Evolutionary conservation across 1,140 invertebrate species (phyloP).

Genomic region (Dryas iulia): DNA sequence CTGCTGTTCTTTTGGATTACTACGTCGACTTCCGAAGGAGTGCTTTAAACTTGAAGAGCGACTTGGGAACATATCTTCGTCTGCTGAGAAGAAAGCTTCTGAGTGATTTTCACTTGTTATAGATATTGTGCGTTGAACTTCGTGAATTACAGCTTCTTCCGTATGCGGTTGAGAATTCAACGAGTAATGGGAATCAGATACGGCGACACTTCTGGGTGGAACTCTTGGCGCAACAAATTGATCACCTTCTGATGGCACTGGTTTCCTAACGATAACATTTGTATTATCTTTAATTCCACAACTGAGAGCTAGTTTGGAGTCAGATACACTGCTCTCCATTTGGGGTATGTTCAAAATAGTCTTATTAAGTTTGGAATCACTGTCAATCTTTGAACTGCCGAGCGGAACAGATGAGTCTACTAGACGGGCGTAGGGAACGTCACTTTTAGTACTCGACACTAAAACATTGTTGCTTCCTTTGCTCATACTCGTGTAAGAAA

Average conservation of each 20-base stretch:
- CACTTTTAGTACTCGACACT: conserved; percentile 78
- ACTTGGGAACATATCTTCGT: conserved; percentile 88
- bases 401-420: conserved; percentile 81
- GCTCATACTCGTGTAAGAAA: conserved; percentile 83
- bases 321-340: conserved; percentile 88
- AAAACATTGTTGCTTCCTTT: conserved; percentile 72
- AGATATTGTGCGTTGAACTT: conserved; percentile 91
- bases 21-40: conserved; percentile 79
- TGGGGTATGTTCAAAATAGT: conserved; percentile 78
- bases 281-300: conserved; percentile 64
- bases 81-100: conserved; percentile 94
- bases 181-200: conserved; percentile 83
- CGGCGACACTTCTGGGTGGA: conserved; percentile 72
- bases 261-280: conserved; percentile 46
- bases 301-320: conserved; percentile 87
- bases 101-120: conserved; percentile 94
- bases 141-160: conserved; percentile 76
- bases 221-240: conserved; percentile 58
- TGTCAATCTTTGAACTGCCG: conserved; percentile 85
- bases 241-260: conserved; percentile 54
- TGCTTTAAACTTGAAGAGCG: conserved; percentile 84
- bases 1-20: conserved; percentile 65
- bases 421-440: conserved; percentile 90
- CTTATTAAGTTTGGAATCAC: conserved; percentile 88
- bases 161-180: conserved; percentile 80